phyloP scores from a whole-genome alignment of 1,140 invertebrate species.

The Drosophila mojavensis region DNA sequence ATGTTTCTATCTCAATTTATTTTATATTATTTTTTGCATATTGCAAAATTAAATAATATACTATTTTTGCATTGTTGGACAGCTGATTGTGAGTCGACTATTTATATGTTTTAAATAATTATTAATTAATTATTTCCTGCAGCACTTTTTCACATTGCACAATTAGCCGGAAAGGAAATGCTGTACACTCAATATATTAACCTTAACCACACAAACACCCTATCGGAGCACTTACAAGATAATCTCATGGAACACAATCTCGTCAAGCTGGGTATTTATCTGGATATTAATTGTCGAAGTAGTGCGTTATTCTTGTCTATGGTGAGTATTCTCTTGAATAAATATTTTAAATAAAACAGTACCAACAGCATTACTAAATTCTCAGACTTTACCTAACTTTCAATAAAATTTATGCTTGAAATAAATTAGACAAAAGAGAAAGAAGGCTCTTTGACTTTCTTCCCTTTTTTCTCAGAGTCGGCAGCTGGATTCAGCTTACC shows the following conservation, averaged over 20 bases:
- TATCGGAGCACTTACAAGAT: constrained; percentile 6
- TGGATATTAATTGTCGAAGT: constrained; percentile 66
- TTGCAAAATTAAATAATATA: constrained; percentile 59
- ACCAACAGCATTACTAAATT: too few relatives aligned
- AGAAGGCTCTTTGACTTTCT: too few relatives aligned
- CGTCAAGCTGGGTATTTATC: constrained; percentile 54
- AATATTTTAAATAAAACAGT: too few relatives aligned
- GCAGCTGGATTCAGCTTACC: too few relatives aligned
- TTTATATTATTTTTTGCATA: constrained; percentile 59
- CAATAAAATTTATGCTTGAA: too few relatives aligned
- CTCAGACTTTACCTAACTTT: too few relatives aligned
- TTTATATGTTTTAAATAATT: neutral
- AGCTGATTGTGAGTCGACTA: constrained; percentile 41
- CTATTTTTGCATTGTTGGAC: constrained; percentile 61
- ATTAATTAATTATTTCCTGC: constrained; percentile 9
- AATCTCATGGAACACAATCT: constrained; percentile 36
- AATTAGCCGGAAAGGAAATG: constrained; percentile 19
- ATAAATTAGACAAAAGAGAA: too few relatives aligned
- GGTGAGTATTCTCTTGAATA: constrained; percentile 27
- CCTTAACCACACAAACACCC: constrained; percentile 1
- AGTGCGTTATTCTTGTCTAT: constrained; percentile 45
- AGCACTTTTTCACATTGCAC: constrained; percentile 53
- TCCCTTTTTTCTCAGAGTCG: too few relatives aligned
- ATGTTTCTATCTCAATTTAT: constrained; percentile 56
- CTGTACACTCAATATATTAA: constrained; percentile 51